Base-by-base conservation (phyloP, 2,888 invertebrate species). In the Pterostichus madidus region DNA sequence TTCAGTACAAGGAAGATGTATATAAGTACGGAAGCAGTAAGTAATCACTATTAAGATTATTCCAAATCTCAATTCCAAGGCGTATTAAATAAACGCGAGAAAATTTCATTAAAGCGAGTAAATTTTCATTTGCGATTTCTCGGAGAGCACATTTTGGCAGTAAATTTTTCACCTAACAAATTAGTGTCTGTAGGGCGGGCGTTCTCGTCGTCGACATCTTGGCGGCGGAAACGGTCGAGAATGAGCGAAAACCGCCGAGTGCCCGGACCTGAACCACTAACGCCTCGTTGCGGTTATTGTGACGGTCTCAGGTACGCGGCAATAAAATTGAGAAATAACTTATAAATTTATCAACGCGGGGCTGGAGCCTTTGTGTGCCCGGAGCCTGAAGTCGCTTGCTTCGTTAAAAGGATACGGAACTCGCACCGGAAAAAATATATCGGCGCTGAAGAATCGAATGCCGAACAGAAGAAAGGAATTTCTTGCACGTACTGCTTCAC, bases 91-190 rank as follows among this genome's bases (percentile, higher is more conserved):
- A 52, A 79, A 49, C 64, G 79, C 32, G 35, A 44, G 56, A 46
- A 79, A 79, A 79, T 79, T 79, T 79, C 79, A 68, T 79, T 79
- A 79, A 4, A 49, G 68, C 46, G 32, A 79, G 79, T 68, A 79
- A 79, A 79, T 79, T 79, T 79, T 79, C 79, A 79, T 79, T 79
- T 79, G 53, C 71, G 80, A 80, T 80, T 80, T 35, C 79, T 64
- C 24, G 17, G 77, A 17, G 3, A 68, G 53, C 53, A 80, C 80
- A 53, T 71, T 71, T 71, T 52, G 68, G 80, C 80, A 80, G 80
- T 80, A 80, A 80, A 80, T 71, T 71, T 80, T 80, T 80, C 80
- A 80, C 68, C 71, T 53, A 71, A 80, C 80, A 80, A 80, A 80
- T 80, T 80, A 80, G 80, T 80, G 80, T 80, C 80, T 53, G 68